Base-by-base conservation (phyloP, 2,888 invertebrate genomes). In the Lymantria monacha region DNA sequence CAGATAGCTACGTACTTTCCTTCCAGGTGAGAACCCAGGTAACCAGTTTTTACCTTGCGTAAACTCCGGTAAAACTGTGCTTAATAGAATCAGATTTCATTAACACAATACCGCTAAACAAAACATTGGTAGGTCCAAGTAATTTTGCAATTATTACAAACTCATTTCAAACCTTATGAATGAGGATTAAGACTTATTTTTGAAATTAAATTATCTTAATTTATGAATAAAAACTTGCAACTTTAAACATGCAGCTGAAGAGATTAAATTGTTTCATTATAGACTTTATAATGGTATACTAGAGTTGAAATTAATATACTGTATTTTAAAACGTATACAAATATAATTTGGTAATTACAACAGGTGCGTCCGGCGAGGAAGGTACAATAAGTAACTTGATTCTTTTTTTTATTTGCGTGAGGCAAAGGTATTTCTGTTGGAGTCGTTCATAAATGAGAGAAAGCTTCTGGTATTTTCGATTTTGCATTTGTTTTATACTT, bases 71-170 rank as follows among this genome's bases (percentile, higher is more conserved):
- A 50, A 49, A 57, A 57, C 43, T 42, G 51, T 57, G 52, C 53
- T 49, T 57, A 57, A 49, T 49, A 42, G 57, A 47, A 53, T 66
- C 63, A 57, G 51, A 63, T 66, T 63, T 66, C 57, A 57, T 61
- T 66, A 51, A 63, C 46, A 61, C 57, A 61, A 63, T 52, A 40
- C 55, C 30, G 37, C 48, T 51, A 54, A 57, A 61, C 54, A 57
- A 59, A 56, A 41, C 50, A 22, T 44, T 15, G 38, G 45, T 42
- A 48, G 38, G 31, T 45, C 33, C 22, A 46, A 52, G 44, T 49
- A 48, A 14, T 38, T 51, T 41, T 42, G 40, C 15, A 3, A n/a
- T 33, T 0, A 37, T 7, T 7, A n/a, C 47, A 48, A 30, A 36
- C 15, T n/a, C 3, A 61, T 31, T 50, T 50, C 42, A 11, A 53